A percentile compares a stretch with the other conserved stretches of the same genome.
These are phyloP conservation scores for Hippocampus guttulatus DNA, from an alignment of 2,113 vertebrate genomes.

Conservation along the genomic window DNA sequence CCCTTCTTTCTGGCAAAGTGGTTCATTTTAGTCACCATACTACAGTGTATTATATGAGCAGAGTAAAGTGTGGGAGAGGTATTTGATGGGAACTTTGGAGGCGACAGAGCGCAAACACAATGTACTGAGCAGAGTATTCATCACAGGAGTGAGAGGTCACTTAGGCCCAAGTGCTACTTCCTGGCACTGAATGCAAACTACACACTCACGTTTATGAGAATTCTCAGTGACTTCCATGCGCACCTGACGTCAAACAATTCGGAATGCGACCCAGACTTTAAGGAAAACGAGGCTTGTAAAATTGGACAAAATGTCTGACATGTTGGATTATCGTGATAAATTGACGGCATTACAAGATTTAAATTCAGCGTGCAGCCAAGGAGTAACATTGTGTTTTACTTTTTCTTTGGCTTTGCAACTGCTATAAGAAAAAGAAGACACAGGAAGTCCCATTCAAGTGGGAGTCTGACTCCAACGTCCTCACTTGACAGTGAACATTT, in stretches of 20 bases:
- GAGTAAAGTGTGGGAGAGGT: slow-evolving; percentile 2
- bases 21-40: background rate
- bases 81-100: slow-evolving; percentile 4
- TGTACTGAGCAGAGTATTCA: background rate
- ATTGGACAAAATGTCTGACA: no score
- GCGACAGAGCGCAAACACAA: slow-evolving; percentile 3
- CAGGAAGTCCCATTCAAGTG: no score
- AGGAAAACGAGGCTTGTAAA: no score
- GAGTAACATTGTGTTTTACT: no score
- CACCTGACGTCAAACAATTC: background rate
- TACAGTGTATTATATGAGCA: background rate
- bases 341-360: no score
- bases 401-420: no score
- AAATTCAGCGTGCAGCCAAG: no score
- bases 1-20: background rate
- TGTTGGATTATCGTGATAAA: no score
- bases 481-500: no score
- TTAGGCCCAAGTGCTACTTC: background rate
- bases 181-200: background rate
- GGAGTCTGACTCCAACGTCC: no score
- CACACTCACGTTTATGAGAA: background rate
- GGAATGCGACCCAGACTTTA: no score
- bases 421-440: no score
- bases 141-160: slow-evolving; percentile 19
- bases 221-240: background rate